Evolutionary conservation across 2,888 invertebrate genomes (phyloP), one percentile per base, ranked within the genome.

Genomic region (Drosophila meridionalis): DNA sequence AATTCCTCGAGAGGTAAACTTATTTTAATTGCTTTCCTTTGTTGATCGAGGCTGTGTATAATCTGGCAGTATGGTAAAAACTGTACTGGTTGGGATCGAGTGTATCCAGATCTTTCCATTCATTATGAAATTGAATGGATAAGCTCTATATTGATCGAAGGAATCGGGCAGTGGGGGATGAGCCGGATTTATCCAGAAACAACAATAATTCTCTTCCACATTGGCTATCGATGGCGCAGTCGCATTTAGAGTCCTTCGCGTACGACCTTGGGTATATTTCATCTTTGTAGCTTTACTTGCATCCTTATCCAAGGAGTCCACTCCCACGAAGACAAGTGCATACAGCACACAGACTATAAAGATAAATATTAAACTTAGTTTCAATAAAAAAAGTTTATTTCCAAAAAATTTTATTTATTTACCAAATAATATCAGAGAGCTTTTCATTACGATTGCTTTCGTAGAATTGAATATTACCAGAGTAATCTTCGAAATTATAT

Each of bases 1-100:
- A 91, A 90, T 88, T 40, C 58, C 67, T 57, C 30, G 56, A 67
- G 62, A 61, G 82, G 78, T 38, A 86, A 90, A 79, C 83, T 88
- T 83, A 89, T 89, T 90, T 90, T 83, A 87, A 83, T 90, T 28
- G 45, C 45, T 12, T 20, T 20, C 20, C 20, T 20, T 20, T 20
- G 20, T 20, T 20, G 20, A 20, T 20, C 20, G 20, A 20, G 20
- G 20, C 20, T 20, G 20, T 20, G 20, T 20, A 20, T 20, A 20
- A 20, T 20, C 20, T 20, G 20, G 20, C 20, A 20, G 20, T 20
- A 20, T 20, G 20, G 20, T 20, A 20, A 20, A 20, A 20, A 20
- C 20, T 20, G 20, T 20, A 20, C 20, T 20, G 20, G 20, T 20
- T 20, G 20, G 20, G 20, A 20, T 20, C 20, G 20, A 34, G 34